Evolutionary conservation across 2,797 vertebrate species (phyloP), one percentile per base, ranked within the genome.

Genomic region (Sebastiscus albofasciatus): DNA sequence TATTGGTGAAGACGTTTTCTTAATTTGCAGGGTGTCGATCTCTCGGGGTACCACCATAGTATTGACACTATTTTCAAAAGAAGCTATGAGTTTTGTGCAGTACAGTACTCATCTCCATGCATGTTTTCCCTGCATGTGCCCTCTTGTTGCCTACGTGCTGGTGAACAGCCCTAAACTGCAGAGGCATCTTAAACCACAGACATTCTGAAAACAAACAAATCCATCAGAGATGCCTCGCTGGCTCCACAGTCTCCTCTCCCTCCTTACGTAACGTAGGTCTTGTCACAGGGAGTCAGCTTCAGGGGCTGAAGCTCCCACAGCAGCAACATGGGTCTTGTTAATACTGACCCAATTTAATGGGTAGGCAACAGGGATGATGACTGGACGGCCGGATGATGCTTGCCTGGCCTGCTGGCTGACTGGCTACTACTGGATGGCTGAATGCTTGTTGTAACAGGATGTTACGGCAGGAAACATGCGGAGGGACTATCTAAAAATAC

Each of bases 231-330:
- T 88, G 85, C 88, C 85, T 92, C 82, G 49, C 82, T 87, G 89
- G 85, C 84, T 90, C 67, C 79, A 79, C 77, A 74, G 82, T 89
- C 85, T 85, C 88, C 75, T 82, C 80, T 62, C 81, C 76, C 29
- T 85, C 72, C 92, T 96, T 95, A 94, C 85, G 89, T 94, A 95
- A 95, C 49, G 13, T 82, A 86, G 84, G 79, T 90, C 90, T 91
- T 95, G 95, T 94, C 95, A 95, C 82, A 89, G 75, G 83, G 67
- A 86, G 90, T 95, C 92, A 94, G 90, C 92, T 81, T 95, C 92
- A 93, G 88, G 76, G 75, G 72, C 81, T 86, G 82, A 85, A 69
- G 77, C 88, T 85, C 83, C 87, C 79, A 85, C 88, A 78, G 82
- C 91, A 89, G 85, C 89, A 90, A 82, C 88, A 87, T 75, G 79